Evolutionary conservation across 2,797 vertebrate genomes (phyloP).

Genomic region (Ciconia nigra): DNA sequence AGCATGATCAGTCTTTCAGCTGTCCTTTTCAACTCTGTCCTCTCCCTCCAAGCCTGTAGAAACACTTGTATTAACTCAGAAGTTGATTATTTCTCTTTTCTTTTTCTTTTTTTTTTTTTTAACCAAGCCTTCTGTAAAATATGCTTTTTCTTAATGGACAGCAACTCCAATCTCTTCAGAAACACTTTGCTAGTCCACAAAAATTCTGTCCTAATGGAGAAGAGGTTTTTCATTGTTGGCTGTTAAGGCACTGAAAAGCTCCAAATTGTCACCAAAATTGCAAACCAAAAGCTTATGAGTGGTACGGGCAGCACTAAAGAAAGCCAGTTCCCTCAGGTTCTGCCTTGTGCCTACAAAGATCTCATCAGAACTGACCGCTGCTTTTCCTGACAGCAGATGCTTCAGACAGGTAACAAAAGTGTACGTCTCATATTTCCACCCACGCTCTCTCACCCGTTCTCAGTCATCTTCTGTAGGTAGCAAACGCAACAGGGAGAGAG

Average conservation of each 20-base stretch:
- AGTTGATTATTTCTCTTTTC: background rate
- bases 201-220: background rate
- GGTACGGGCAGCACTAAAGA: background rate
- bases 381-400: background rate
- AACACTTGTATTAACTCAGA: background rate
- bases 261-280: background rate
- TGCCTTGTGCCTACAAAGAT: background rate
- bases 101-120: too few species aligned
- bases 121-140: background rate
- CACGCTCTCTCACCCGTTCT: background rate
- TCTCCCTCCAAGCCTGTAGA: background rate
- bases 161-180: background rate
- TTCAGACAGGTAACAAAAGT: background rate
- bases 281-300: background rate
- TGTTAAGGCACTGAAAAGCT: background rate
- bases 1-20: background rate
- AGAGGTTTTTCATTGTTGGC: background rate
- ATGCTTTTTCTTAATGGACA: background rate
- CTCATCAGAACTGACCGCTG: background rate
- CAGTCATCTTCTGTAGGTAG: background rate
- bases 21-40: background rate
- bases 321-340: background rate
- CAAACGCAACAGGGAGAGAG: background rate
- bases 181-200: background rate
- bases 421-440: accelerated